Conservation (phyloP, 2,888 invertebrate genomes). For the Amphipoea oculea region DNA sequence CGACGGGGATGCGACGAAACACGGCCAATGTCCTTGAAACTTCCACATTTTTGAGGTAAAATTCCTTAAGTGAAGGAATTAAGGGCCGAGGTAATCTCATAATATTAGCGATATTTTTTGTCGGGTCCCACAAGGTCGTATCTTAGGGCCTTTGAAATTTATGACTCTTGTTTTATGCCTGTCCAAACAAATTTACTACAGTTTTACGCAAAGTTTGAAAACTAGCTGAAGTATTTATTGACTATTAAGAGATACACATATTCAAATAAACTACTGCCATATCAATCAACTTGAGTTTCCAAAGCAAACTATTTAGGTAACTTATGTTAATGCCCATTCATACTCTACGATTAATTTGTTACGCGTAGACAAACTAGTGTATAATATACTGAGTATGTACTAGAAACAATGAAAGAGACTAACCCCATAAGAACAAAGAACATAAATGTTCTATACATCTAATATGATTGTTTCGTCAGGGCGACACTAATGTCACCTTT, state of each 20-base stretch:
- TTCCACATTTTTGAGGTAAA: slow-evolving; percentile 49
- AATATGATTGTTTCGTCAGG: slow-evolving; percentile 19
- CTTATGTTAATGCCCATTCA: background rate
- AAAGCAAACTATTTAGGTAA: background rate
- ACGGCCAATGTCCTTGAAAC: slow-evolving; percentile 38
- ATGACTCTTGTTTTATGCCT: background rate
- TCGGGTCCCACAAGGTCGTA: slow-evolving; percentile 32
- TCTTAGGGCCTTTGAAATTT: slow-evolving; percentile 7
- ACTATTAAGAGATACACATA: too few species aligned
- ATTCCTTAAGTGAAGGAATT: slow-evolving; percentile 42
- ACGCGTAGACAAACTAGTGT: background rate
- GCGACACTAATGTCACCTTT: slow-evolving; percentile 50
- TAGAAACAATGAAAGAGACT: slow-evolving; percentile 3
- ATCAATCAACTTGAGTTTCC: background rate
- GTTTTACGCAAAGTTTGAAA: background rate
- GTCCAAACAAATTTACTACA: background rate
- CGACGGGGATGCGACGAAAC: slow-evolving; percentile 39
- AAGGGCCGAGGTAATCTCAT: slow-evolving; percentile 3
- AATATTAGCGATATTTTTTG: slow-evolving; percentile 17
- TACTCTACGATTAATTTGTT: background rate
- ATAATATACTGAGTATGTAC: background rate
- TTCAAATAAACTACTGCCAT: background rate
- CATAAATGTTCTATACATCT: slow-evolving; percentile 20
- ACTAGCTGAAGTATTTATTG: background rate
- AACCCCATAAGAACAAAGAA: slow-evolving; percentile 12